Percentiles rank a stretch among this genome's conserved stretches.
phyloP scores from a whole-genome alignment of 1,140 invertebrate species.

The Brachionus rotundiformis region DNA sequence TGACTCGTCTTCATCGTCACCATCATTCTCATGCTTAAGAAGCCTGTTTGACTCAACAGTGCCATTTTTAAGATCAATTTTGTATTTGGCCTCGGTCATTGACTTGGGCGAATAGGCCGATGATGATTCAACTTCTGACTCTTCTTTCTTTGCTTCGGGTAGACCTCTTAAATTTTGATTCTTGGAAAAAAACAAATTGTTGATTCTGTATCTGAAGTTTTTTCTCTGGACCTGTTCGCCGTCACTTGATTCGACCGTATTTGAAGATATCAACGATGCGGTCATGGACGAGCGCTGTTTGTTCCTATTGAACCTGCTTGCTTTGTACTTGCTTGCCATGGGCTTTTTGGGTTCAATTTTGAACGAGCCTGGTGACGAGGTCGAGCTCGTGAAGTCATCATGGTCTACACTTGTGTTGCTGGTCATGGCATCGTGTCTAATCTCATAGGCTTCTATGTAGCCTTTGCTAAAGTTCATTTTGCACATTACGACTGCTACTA shows the following conservation, averaged over 20 bases:
- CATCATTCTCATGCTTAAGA: conserved; percentile 14
- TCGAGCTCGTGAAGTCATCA: conserved; percentile 25
- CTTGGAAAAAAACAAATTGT: conserved; percentile 37
- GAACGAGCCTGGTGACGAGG: conserved; percentile 22
- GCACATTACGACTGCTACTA: conserved; percentile 18
- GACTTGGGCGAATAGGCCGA: conserved; percentile 12
- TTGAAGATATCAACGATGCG: conserved; percentile 26
- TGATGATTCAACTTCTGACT: conserved; percentile 25
- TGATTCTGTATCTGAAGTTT: conserved; percentile 41
- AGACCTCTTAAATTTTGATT: conserved; percentile 39
- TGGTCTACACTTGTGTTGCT: conserved; percentile 41
- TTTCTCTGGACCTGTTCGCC: not conserved
- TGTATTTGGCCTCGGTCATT: not conserved
- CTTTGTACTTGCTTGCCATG: not conserved
- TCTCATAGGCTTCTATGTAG: conserved; percentile 7
- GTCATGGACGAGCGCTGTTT: conserved; percentile 50
- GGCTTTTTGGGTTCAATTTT: conserved; percentile 32
- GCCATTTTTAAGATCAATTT: not conserved
- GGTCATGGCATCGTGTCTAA: conserved; percentile 26
- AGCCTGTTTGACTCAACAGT: conserved; percentile 5
- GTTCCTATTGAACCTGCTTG: conserved; percentile 7
- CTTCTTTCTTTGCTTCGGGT: not conserved
- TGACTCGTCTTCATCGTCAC: not conserved
- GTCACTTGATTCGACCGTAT: conserved; percentile 17
- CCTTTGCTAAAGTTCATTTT: conserved; percentile 34